Evolutionary conservation across 2,797 vertebrate species (phyloP).

Genomic region (Micropoecilia bifurca): DNA sequence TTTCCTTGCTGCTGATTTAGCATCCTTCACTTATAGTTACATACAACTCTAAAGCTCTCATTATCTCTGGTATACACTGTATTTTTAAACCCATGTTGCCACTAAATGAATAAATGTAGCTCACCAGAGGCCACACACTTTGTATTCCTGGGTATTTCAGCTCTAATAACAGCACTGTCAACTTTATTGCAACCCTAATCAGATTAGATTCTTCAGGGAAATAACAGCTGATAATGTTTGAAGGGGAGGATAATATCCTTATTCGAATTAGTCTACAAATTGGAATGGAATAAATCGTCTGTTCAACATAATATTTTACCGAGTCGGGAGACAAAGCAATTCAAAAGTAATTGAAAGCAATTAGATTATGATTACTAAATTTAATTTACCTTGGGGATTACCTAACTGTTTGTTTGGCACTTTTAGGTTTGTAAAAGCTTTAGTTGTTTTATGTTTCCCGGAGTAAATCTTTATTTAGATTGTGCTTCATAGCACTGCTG

Average conservation of each 20-base stretch:
- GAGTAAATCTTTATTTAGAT: background rate
- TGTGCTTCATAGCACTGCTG: background rate
- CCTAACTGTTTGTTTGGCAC: conserved; percentile 26
- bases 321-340: conserved; percentile 65
- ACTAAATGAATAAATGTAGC: conserved; percentile 14
- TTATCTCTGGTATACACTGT: conserved; percentile 6
- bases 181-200: conserved; percentile 69
- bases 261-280: conserved; percentile 78
- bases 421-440: conserved; percentile 35
- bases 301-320: conserved; percentile 72
- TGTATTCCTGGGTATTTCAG: conserved; percentile 52
- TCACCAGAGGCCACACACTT: conserved; percentile 59
- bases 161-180: conserved; percentile 64
- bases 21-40: conserved; percentile 16
- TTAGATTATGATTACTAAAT: conserved; percentile 73
- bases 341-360: conserved; percentile 72
- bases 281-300: conserved; percentile 76
- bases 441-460: conserved; percentile 15
- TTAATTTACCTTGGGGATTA: conserved; percentile 68
- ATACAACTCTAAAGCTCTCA: conserved; percentile 4
- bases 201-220: conserved; percentile 79
- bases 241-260: conserved; percentile 76
- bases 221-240: conserved; percentile 77
- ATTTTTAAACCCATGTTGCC: conserved; percentile 10
- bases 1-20: conserved; percentile 6